phyloP scores from a whole-genome alignment of 2,113 vertebrate genomes.

The Gopherus flavomarginatus region DNA sequence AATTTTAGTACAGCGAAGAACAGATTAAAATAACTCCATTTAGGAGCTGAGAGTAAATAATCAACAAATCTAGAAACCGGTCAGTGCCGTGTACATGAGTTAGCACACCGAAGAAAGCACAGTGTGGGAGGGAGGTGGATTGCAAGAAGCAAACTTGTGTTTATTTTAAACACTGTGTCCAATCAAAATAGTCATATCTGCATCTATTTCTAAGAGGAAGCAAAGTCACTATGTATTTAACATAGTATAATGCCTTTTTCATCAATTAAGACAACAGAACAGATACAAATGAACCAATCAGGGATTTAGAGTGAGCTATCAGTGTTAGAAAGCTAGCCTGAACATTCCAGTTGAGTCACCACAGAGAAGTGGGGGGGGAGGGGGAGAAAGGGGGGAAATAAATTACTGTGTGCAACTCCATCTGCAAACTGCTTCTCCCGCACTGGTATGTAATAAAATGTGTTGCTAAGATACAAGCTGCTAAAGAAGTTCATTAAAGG shows the following conservation, averaged over 20 bases:
- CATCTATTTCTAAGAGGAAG: background rate
- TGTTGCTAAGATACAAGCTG: conserved; percentile 89
- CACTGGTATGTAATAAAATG: conserved; percentile 81
- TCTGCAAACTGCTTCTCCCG: conserved; percentile 76
- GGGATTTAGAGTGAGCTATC: conserved; percentile 59
- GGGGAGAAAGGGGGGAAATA: conserved; percentile 41
- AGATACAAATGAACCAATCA: conserved; percentile 63
- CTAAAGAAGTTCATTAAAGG: conserved; percentile 90
- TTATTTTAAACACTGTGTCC: conserved; percentile 25
- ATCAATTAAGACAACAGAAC: conserved; percentile 61
- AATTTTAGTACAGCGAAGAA: background rate
- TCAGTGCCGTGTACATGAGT: background rate
- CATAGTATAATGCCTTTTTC: conserved; percentile 45
- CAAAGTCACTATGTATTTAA: conserved; percentile 32
- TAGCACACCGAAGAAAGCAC: background rate
- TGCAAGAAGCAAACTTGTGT: background rate
- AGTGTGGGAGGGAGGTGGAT: background rate
- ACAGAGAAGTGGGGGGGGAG: background rate
- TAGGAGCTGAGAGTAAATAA: background rate
- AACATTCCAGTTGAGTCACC: conserved; percentile 56
- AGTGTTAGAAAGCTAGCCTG: conserved; percentile 46
- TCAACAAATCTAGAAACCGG: background rate
- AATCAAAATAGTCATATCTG: conserved; percentile 31
- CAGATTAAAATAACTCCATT: conserved; percentile 30
- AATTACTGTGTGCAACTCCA: conserved; percentile 76